Evolutionary conservation across 1,140 invertebrate genomes (phyloP), one percentile per base, ranked within the genome.

Genomic region (Conus betulinus): DNA sequence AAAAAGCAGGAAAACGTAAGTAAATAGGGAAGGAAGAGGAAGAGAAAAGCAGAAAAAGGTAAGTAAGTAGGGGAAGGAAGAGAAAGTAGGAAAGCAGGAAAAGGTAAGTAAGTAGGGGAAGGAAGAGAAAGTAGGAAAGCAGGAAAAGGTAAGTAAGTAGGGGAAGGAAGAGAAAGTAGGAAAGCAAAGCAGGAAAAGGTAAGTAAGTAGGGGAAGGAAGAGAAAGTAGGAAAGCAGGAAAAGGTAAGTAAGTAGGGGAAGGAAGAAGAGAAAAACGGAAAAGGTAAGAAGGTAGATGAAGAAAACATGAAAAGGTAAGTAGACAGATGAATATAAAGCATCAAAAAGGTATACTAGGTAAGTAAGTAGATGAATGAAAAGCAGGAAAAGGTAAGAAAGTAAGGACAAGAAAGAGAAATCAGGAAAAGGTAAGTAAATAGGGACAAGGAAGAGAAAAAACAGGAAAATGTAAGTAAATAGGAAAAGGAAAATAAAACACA

Each of bases 381-480:
- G 23, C 13, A 76, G n/a, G 23, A 27, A 52, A 27, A 51, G 55
- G 39, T 10, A 51, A 23, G 5, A 27, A 57, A n/a, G 39, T 7
- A 17, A 74, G 71, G 39, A 27, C 2, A 51, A 5, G 17, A 11
- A 39, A 74, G 55, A 83, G 17, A 39, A 27, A 83, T 1, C 15
- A n/a, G 39, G 51, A 83, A 51, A 57, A 27, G 20, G 81, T 7
- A 83, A n/a, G 5, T 2, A 27, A 53, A 52, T 27, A 51, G 39
- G 81, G n/a, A 51, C 23, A 27, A 83, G 81, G 53, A 51, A 83
- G 81, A 83, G 71, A 23, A n/a, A 51, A n/a, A n/a, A n/a, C n/a
- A n/a, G n/a, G n/a, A n/a, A n/a, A n/a, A n/a, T n/a, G n/a, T n/a
- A 39, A 39, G 39, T 39, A 39, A 39, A n/a, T n/a, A n/a, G 39